phyloP scores from a whole-genome alignment of 2,888 invertebrate genomes.

The Plutella xylostella region DNA sequence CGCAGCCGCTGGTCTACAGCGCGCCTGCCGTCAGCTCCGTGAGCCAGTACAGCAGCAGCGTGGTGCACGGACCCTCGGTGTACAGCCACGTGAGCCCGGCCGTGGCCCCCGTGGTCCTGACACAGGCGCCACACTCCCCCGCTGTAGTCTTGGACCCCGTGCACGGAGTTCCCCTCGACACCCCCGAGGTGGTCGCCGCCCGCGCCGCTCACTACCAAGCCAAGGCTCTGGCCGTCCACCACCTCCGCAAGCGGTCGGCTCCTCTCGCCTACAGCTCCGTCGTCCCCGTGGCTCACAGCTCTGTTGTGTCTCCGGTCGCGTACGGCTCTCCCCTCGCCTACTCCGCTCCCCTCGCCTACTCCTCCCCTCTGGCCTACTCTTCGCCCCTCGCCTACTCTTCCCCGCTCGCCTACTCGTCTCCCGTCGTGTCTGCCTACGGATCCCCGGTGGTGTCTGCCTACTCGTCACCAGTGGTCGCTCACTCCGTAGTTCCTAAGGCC shows the following conservation, averaged over 20 bases:
- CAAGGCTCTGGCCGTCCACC: constrained; percentile 49
- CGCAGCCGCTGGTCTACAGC: constrained; percentile 39
- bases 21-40: constrained; percentile 31
- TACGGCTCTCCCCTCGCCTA: constrained; percentile 33
- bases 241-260: constrained; percentile 40
- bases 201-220: constrained; percentile 57
- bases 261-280: constrained; percentile 11
- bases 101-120: constrained; percentile 20
- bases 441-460: constrained; percentile 25
- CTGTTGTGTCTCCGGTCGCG: constrained; percentile 27
- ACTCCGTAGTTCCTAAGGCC: constrained; percentile 34
- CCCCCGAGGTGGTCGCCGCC: constrained; percentile 60
- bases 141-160: constrained; percentile 54
- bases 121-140: constrained; percentile 48
- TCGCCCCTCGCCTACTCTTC: constrained; percentile 22
- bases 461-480: constrained; percentile 25
- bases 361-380: constrained; percentile 15
- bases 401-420: constrained; percentile 23
- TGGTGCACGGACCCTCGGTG: constrained; percentile 28
- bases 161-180: constrained; percentile 58
- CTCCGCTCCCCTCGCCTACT: constrained; percentile 34
- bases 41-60: constrained; percentile 33
- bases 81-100: constrained; percentile 19
- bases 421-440: constrained; percentile 22
- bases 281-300: constrained; percentile 22